Base-by-base conservation (phyloP, 2,888 invertebrate genomes). In the Arge pagana region DNA sequence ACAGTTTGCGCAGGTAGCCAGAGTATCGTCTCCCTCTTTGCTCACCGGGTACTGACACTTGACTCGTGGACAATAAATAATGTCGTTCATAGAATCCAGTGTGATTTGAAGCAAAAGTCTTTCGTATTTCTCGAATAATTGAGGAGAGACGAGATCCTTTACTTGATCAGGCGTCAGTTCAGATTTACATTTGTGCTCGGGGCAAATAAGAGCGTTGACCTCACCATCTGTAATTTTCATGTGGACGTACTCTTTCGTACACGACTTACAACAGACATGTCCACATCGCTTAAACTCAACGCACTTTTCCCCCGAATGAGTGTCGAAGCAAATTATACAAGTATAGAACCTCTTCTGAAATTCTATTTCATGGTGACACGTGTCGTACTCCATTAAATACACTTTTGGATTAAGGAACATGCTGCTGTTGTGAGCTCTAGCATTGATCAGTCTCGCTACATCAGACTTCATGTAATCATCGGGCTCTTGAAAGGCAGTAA, bases 321-420 rank as follows among this genome's bases (percentile, higher is more conserved):
- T 43, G 1, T 55, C 53, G 4, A 64, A 62, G 41, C 71, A 71
- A 49, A 71, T 68, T 6, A 33, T 43, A 23, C 72, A 72, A 1
- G 16, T 37, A 28, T 64, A 53, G 4, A 49, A 52, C 7, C 37
- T 57, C 23, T 52, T 52, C 18, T 54, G 4, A 40, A 70, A 67
- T 36, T 60, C 51, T 7, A 43, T 30, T 26, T 48, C 24, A 4
- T 49, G 21, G 21, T 37, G 52, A 3, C 15, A 7, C 4, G 55
- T 50, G 26, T 61, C 43, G 11, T 64, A 60, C 7, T 50, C 43
- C 11, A 48, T 49, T 11, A 67, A 52, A 45, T 60, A 60, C 19
- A 55, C 15, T 33, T 60, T 45, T 1, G 66, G 63, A 51, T 66
- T 50, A 8, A 53, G 28, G 36, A 50, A 45, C 8, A 64, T 15